phyloP scores from a whole-genome alignment of 2,797 vertebrate species.

The Coregonus suidteri region DNA sequence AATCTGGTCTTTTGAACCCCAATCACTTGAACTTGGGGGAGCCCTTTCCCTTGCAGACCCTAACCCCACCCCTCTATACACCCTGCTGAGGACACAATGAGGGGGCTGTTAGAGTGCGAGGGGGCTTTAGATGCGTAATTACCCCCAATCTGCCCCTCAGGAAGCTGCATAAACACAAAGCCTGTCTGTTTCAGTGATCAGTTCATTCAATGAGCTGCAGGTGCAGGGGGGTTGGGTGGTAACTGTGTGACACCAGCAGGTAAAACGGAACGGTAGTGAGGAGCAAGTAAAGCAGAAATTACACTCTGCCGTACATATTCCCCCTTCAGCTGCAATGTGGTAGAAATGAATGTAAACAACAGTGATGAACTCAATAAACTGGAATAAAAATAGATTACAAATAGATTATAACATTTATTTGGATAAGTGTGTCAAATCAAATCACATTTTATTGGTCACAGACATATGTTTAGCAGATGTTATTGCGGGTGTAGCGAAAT shows the following conservation, averaged over 20 bases:
- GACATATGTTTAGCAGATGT: no score
- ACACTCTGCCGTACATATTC: neutral
- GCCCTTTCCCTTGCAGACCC: neutral
- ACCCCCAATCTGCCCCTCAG: constrained; percentile 57
- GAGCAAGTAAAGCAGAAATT: neutral
- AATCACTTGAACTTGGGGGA: constrained; percentile 7
- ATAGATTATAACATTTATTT: neutral
- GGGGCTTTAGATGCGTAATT: constrained; percentile 63
- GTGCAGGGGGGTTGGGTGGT: no score
- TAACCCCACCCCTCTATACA: neutral
- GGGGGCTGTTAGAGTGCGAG: constrained; percentile 46
- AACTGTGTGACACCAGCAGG: neutral
- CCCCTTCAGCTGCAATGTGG: neutral
- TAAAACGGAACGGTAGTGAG: neutral
- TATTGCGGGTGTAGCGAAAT: no score
- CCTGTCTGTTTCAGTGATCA: constrained; percentile 3
- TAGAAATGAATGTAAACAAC: neutral
- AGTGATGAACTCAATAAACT: neutral
- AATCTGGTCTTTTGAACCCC: constrained; percentile 11
- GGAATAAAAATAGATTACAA: neutral
- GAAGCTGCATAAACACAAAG: constrained; percentile 60
- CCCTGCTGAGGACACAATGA: constrained; percentile 55
- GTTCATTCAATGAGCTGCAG: neutral
- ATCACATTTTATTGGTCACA: no score
- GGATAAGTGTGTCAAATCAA: no score